These are phyloP conservation scores for Ammodytes marinus DNA, from an alignment of 2,113 vertebrate genomes.

Conservation along the genomic window DNA sequence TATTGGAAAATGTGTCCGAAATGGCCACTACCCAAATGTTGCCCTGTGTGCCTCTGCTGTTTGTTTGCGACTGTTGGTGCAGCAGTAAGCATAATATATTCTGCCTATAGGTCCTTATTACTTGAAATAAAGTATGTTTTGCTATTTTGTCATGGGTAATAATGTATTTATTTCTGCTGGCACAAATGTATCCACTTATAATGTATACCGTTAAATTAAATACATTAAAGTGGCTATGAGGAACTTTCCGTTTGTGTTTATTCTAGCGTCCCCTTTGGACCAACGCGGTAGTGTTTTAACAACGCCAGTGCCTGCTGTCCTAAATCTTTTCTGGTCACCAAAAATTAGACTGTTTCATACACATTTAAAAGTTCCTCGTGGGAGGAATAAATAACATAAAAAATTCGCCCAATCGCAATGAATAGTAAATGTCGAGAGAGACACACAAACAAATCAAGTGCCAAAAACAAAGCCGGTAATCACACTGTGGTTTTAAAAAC, in stretches of 20 bases:
- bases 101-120: neutral
- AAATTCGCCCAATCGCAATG: neutral
- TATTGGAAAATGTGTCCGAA: neutral
- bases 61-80: constrained; percentile 4
- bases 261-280: no score
- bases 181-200: neutral
- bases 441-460: neutral
- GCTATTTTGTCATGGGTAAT: neutral
- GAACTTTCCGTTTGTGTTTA: no score
- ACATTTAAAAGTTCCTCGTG: no score
- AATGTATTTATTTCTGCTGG: neutral
- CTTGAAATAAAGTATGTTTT: neutral
- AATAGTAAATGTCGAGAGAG: constrained; percentile 1
- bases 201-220: neutral
- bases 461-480: constrained; percentile 13
- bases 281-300: no score
- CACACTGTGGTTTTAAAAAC: constrained; percentile 1
- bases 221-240: neutral
- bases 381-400: neutral
- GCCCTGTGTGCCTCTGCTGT: neutral
- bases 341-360: no score
- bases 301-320: no score
- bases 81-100: neutral
- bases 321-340: no score
- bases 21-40: neutral